Base-by-base conservation (phyloP, 2,113 vertebrate species). In the Cyanocitta stelleri region DNA sequence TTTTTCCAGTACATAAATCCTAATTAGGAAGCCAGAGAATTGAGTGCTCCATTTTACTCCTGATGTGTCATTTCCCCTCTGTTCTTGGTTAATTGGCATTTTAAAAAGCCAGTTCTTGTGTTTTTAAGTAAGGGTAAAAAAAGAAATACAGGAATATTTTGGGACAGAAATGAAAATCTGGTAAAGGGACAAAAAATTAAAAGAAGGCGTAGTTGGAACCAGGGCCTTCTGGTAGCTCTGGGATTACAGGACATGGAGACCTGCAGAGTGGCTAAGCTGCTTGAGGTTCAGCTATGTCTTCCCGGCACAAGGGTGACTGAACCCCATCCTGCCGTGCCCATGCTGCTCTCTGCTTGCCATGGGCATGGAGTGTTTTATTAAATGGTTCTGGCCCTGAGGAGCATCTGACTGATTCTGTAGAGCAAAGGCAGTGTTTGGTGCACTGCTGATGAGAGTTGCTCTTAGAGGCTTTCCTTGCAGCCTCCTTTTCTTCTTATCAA, bases 1-100 rank as follows among this genome's bases (percentile, higher is more conserved):
- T 96, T 95, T 97, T 97, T 97, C 93, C 92, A 94, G 87, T 78
- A 68, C 90, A 96, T 96, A 96, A 97, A 96, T 96, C 66, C 92
- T 96, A 97, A 96, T 96, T 96, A 96, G 64, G 52, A 39, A 94
- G 75, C 61, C 62, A 90, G 78, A 96, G 88, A 79, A 88, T 16
- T 63, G 94, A 96, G 93, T 5, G 9, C 80, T 89, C 94, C 80
- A 44, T 94, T 97, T 96, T 97, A 75, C 73, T 94, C 61, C 83
- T 87, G 80, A 89, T 90, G 61, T 95, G 76, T 92, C 73, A 92
- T 96, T 96, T 96, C 89, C 69, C 51, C 63, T 95, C 89, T 74
- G 44, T 77, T 95, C 91, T 93, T 91, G 43, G 79, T 97, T 96
- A 96, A 92, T 27, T 91, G 91, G 58, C 55, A 61, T 94, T 93